Percentiles rank a stretch among this genome's conserved stretches.
Conservation (phyloP, 2,113 vertebrate species). For the Brachypodius melanocephalos region DNA sequence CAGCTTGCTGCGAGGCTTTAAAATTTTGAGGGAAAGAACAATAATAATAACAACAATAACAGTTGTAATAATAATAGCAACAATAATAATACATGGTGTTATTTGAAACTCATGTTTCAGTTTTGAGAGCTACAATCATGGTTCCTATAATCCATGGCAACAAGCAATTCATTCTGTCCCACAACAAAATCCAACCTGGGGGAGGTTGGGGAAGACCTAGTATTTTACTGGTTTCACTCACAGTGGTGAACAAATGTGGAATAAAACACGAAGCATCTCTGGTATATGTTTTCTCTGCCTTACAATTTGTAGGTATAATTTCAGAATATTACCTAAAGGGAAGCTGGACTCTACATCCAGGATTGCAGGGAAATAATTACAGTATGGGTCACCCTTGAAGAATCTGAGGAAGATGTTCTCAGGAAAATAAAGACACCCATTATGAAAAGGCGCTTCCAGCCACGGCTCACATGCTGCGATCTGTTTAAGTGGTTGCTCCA, state of each 20-base stretch:
- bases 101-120: not conserved
- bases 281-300: not conserved
- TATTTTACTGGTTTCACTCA: not conserved
- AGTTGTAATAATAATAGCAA: not conserved
- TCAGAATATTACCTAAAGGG: not conserved
- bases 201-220: not conserved
- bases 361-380: not conserved
- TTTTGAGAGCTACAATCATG: not conserved
- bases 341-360: not conserved
- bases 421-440: not conserved
- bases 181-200: not conserved
- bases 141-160: not conserved
- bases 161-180: not conserved
- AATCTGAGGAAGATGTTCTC: slow-evolving; percentile 1
- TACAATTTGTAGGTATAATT: not conserved
- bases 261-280: not conserved
- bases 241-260: not conserved
- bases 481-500: not conserved
- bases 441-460: not conserved
- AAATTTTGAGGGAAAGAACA: not conserved
- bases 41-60: not conserved
- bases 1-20: not conserved
- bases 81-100: not conserved
- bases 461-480: not conserved
- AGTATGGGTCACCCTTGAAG: not conserved